phyloP scores from a whole-genome alignment of 2,113 vertebrate genomes.

The Melanerpes formicivorus region DNA sequence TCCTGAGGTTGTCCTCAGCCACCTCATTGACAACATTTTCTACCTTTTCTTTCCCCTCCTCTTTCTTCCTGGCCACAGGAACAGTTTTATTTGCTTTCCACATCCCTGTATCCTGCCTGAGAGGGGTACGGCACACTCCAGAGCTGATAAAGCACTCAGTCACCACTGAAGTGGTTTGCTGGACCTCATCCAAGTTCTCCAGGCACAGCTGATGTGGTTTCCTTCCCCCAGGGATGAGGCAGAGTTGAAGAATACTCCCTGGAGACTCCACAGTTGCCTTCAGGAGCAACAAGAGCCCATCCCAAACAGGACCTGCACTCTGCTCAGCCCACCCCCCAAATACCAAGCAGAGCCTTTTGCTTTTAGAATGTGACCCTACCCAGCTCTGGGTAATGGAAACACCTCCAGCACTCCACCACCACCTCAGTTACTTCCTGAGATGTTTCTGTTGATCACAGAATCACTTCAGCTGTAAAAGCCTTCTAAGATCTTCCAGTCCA shows the following conservation, averaged over 20 bases:
- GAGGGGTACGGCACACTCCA: neutral
- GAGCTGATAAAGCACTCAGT: constrained; percentile 14
- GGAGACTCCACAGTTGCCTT: constrained; percentile 40
- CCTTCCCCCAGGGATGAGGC: constrained; percentile 24
- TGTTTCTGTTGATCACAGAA: neutral
- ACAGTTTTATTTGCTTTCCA: neutral
- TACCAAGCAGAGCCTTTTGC: constrained; percentile 10
- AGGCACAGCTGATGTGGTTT: neutral
- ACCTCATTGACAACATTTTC: neutral
- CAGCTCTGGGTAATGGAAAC: neutral
- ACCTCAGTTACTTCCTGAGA: neutral
- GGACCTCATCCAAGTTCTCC: constrained; percentile 36
- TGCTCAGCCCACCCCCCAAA: constrained; percentile 42
- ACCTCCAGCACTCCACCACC: neutral
- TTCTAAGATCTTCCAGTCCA: too few relatives aligned
- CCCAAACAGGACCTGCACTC: constrained; percentile 55
- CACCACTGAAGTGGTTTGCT: constrained; percentile 10
- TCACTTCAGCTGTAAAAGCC: too few relatives aligned
- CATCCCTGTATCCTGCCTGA: neutral
- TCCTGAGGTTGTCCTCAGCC: too few relatives aligned
- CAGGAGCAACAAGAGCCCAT: constrained; percentile 15
- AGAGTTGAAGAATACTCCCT: constrained; percentile 16
- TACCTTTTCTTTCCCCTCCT: neutral
- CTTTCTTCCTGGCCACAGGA: neutral
- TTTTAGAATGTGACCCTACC: neutral